Evolutionary conservation across 2,797 vertebrate species (phyloP).

Genomic region (Galagoides demidoff): DNA sequence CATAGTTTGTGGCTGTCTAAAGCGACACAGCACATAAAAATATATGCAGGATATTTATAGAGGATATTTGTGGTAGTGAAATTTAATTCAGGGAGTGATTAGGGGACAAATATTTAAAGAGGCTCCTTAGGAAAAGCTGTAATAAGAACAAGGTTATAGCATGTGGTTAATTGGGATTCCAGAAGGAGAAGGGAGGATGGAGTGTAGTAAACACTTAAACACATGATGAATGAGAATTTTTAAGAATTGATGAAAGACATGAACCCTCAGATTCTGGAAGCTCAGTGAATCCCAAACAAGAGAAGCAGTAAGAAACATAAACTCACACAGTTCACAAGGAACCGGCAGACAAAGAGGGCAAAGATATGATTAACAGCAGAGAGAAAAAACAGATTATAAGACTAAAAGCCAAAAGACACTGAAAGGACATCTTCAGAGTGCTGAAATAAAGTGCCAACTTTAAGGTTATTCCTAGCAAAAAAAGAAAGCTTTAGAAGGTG

Average conservation of each 20-base stretch:
- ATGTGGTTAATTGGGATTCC: neutral
- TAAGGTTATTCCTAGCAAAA: neutral
- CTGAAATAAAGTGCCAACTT: neutral
- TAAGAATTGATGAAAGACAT: neutral
- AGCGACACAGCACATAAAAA: neutral
- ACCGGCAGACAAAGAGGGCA: neutral
- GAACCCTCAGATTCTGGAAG: constrained; percentile 21
- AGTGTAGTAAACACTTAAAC: constrained; percentile 28
- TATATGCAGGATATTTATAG: neutral
- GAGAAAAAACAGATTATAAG: neutral
- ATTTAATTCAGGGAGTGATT: neutral
- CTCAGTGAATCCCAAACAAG: neutral
- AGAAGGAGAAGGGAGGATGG: neutral
- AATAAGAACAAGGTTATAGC: neutral
- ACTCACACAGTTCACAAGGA: neutral
- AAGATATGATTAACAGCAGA: neutral
- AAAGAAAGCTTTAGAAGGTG: neutral
- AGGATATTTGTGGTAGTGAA: neutral
- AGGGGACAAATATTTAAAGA: neutral
- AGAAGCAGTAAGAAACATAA: neutral
- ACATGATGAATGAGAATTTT: constrained; percentile 36
- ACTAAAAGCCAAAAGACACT: neutral
- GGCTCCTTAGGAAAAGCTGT: neutral
- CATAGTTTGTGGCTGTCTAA: neutral
- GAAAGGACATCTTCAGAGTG: neutral